Base-by-base conservation (phyloP, 2,888 invertebrate genomes). In the Sinotaia quadrata region DNA sequence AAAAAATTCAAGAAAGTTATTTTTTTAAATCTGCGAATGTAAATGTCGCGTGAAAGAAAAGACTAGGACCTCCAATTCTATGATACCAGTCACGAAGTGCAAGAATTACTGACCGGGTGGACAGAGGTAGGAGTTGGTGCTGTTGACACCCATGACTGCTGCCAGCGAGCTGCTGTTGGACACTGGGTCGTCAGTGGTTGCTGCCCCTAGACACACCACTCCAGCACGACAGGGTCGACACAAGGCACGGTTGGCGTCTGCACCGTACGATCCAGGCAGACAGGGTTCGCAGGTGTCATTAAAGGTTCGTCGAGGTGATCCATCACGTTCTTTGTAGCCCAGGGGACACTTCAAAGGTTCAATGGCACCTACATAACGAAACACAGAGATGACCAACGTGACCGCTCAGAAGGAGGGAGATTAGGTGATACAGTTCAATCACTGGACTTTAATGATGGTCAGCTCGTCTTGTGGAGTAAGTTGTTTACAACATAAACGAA, bases 251-350 rank as follows among this genome's bases (percentile, higher is more conserved):
- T 83, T 75, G 15, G 78, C 72, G 24, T 84, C 76, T 31, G 82
- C 82, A 24, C 87, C 86, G 74, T 81, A 87, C 33, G 76, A 79
- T 27, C 87, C 87, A 1, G 84, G 82, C 24, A 73, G 74, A 67
- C 87, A 87, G 0, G 85, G 83, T 37, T 85, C 81, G 72, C 87
- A 87, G 2, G 87, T 87, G 73, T 85, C 85, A 5, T 75, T 75
- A 56, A 84, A 83, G 1, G 83, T 81, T 12, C 73, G 62, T 60
- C 83, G 79, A 4, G 72, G 74, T 12, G 85, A 79, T 31, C 82
- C 84, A 69, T 83, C 79, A 70, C 79, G 82, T 67, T 85, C 84
- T 49, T 80, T 83, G 76, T 85, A 85, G 10, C 87, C 87, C 7
- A 81, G 73, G 0, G 87, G 86, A 67, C 87, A 87, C 73, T 82